Evolutionary conservation across 35 echinoderm and acorn worm genomes (phyloP).

Genomic region (Ophiothrix spiculata): DNA sequence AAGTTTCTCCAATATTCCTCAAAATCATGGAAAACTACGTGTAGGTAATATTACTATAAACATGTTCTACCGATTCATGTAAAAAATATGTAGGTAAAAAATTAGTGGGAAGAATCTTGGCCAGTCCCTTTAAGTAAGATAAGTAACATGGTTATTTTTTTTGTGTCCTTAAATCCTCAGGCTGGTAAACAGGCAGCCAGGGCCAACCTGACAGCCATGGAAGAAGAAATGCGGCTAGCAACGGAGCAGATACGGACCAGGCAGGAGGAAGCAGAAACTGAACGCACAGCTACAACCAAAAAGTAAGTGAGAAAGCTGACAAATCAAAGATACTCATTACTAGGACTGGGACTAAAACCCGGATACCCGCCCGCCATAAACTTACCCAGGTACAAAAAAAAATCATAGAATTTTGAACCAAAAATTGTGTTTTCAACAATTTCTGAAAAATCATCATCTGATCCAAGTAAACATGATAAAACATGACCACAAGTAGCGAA

Average conservation of each 20-base stretch:
- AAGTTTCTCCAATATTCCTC: no score
- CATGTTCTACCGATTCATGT: no score
- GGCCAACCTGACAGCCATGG: slow-evolving; percentile 75
- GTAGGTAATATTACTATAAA: no score
- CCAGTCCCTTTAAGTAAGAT: no score
- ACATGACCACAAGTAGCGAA: no score
- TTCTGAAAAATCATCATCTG: background rate
- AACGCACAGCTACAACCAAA: slow-evolving; percentile 46
- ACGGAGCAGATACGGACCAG: slow-evolving; percentile 74
- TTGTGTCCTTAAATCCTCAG: slow-evolving; percentile 20
- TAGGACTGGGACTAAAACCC: background rate
- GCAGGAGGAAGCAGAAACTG: slow-evolving; percentile 41
- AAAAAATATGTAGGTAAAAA: no score
- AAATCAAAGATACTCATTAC: background rate
- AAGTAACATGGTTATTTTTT: no score
- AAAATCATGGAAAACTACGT: no score
- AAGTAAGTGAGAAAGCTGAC: slow-evolving; percentile 46
- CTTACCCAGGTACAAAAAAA: background rate
- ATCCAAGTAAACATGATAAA: background rate
- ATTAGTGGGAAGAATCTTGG: no score
- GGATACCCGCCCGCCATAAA: no score
- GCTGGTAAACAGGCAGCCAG: slow-evolving; percentile 68
- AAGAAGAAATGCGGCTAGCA: slow-evolving; percentile 83
- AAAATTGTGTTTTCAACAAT: background rate
- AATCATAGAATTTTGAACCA: background rate